Base-by-base conservation (phyloP, 2,113 vertebrate species). In the Onychostruthus taczanowskii region DNA sequence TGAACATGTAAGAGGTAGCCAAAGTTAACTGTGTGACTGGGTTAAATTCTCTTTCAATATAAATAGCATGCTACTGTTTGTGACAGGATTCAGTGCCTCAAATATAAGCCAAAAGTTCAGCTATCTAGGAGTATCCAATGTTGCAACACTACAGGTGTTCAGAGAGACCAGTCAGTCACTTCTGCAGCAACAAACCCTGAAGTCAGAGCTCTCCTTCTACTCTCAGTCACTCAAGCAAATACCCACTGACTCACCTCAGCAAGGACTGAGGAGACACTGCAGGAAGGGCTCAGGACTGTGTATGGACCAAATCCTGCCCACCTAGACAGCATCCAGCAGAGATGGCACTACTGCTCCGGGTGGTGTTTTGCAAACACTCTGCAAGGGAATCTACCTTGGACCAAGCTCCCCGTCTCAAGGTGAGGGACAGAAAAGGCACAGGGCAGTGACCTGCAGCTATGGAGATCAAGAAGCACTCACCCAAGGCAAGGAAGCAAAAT, bases 261-360 rank as follows among this genome's bases (percentile, higher is more conserved):
- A 56, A 30, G 59, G 50, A 35, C 69, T 13, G 39, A 59, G 61
- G 69, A 77, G 39, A 52, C 4, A 5, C 50, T 23, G 74, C 64
- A 92, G 73, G 63, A 61, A 44, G 49, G 31, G n/a, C n/a, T 33
- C 24, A 7, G 14, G 30, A 37, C 13, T 28, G 20, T 0, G 1
- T 7, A 49, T 0, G 81, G 62, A 69, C 47, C 63, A 46, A 84
- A 50, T 46, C 47, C 77, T 91, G 81, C 74, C 75, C 56, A 10
- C 19, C 61, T 19, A 13, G 26, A 7, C 2, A 41, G 6, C 2
- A 31, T 6, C 30, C 37, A 24, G 28, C 35, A 47, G 61, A 46
- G 46, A 16, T 1, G 1, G 53, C 24, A 17, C 13, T 37, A 39
- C 87, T 77, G 37, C 0, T 4, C 33, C 0, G 0, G 28, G 59